phyloP scores from a whole-genome alignment of 2,797 vertebrate genomes.

The Hephaestus fuliginosus region DNA sequence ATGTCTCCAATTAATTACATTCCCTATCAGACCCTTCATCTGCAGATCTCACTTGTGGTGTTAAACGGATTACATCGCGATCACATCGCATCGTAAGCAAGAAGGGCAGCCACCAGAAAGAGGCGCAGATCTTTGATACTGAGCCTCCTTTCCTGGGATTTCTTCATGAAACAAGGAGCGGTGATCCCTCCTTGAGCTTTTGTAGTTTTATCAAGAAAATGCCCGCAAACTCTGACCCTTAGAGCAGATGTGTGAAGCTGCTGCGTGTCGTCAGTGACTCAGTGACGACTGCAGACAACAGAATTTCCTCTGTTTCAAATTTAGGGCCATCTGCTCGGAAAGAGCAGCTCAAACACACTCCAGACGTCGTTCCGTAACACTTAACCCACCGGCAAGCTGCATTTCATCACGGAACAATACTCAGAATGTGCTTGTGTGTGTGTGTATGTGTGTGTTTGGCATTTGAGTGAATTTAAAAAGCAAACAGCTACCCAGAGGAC shows the following conservation, averaged over 20 bases:
- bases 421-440: background rate
- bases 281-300: background rate
- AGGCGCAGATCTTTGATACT: conserved; percentile 11
- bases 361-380: conserved; percentile 15
- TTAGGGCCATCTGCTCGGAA: conserved; percentile 12
- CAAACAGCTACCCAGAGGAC: background rate
- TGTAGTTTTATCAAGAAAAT: background rate
- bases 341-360: conserved; percentile 24
- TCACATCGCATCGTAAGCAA: conserved; percentile 9
- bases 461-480: conserved; percentile 18
- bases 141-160: conserved; percentile 9
- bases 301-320: conserved; percentile 41
- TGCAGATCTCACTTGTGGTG: conserved; percentile 51
- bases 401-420: background rate
- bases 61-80: conserved; percentile 65
- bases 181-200: background rate
- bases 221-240: conserved; percentile 9
- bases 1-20: conserved; percentile 60
- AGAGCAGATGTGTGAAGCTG: background rate
- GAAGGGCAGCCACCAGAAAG: conserved; percentile 1
- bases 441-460: background rate
- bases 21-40: conserved; percentile 54
- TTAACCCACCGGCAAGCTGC: background rate
- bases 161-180: background rate
- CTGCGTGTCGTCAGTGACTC: conserved; percentile 3